Conservation (phyloP, 2,888 invertebrate species). For the Cephus rjabovi region DNA sequence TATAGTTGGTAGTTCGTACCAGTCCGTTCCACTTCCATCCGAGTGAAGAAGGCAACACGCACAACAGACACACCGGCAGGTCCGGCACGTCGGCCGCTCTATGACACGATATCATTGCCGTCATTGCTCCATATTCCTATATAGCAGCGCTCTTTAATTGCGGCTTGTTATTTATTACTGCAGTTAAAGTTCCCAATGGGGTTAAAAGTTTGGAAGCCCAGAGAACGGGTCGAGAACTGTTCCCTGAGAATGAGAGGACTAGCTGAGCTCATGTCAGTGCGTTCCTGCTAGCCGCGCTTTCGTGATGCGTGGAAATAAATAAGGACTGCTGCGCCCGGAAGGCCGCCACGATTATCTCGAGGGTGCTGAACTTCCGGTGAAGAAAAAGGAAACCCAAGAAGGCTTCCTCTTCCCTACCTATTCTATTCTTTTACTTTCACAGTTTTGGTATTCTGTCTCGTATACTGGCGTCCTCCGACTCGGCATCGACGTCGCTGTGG, state of each 20-base stretch:
- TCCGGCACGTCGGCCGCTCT: slow-evolving; percentile 10
- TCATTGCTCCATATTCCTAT: neutral
- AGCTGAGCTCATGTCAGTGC: too few species aligned
- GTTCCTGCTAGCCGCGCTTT: neutral
- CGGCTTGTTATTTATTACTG: slow-evolving; percentile 54
- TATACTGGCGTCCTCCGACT: too few species aligned
- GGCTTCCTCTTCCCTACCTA: too few species aligned
- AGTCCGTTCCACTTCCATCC: slow-evolving; percentile 9
- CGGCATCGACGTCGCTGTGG: too few species aligned
- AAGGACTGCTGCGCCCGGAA: slow-evolving; percentile 13
- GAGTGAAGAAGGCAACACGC: slow-evolving; percentile 13
- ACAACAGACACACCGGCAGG: neutral
- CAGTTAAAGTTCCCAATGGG: slow-evolving; percentile 2
- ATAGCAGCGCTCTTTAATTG: slow-evolving; percentile 43
- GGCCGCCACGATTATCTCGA: too few species aligned
- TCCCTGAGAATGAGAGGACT: too few species aligned
- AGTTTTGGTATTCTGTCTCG: too few species aligned
- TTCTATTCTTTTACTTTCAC: too few species aligned
- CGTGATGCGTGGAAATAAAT: slow-evolving; percentile 24
- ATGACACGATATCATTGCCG: slow-evolving; percentile 20
- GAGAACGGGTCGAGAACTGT: too few species aligned
- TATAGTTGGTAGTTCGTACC: slow-evolving; percentile 10
- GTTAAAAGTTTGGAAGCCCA: neutral
- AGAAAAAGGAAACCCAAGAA: too few species aligned
- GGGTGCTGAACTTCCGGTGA: too few species aligned